phyloP scores from a whole-genome alignment of 2,888 invertebrate genomes.

The Rhimphoctona megacephalus region DNA sequence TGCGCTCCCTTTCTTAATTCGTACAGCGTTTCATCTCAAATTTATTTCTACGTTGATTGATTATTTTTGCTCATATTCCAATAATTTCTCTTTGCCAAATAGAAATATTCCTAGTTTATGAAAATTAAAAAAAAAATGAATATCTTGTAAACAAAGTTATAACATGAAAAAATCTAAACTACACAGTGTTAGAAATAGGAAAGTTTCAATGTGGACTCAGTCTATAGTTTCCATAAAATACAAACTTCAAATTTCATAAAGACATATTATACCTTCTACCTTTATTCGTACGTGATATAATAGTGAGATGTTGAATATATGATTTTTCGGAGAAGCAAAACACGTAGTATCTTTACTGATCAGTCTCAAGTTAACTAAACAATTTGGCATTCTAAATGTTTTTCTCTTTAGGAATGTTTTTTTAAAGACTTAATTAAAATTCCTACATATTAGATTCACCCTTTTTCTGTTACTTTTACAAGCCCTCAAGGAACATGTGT shows the following conservation, averaged over 20 bases:
- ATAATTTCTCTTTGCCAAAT: not conserved
- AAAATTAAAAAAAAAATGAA: not conserved
- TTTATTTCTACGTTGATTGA: too few relatives aligned
- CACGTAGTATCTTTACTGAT: not conserved
- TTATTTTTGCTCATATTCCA: too few relatives aligned
- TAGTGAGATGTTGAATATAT: too few relatives aligned
- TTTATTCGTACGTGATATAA: not conserved
- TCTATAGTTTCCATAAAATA: not conserved
- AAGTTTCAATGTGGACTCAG: not conserved
- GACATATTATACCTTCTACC: not conserved
- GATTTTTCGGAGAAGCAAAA: not conserved
- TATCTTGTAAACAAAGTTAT: not conserved
- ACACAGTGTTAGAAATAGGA: not conserved
- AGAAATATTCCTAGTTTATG: not conserved
- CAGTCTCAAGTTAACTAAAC: not conserved
- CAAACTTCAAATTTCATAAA: not conserved
- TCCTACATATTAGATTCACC: too few relatives aligned
- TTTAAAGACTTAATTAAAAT: too few relatives aligned
- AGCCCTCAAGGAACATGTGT: too few relatives aligned
- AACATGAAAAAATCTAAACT: not conserved
- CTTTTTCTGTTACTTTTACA: too few relatives aligned
- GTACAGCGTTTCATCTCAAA: too few relatives aligned
- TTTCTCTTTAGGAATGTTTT: too few relatives aligned
- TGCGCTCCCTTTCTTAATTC: too few relatives aligned
- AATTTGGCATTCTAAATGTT: not conserved